Conservation (phyloP, 2,797 vertebrate genomes). For the Gallirallus australis region DNA sequence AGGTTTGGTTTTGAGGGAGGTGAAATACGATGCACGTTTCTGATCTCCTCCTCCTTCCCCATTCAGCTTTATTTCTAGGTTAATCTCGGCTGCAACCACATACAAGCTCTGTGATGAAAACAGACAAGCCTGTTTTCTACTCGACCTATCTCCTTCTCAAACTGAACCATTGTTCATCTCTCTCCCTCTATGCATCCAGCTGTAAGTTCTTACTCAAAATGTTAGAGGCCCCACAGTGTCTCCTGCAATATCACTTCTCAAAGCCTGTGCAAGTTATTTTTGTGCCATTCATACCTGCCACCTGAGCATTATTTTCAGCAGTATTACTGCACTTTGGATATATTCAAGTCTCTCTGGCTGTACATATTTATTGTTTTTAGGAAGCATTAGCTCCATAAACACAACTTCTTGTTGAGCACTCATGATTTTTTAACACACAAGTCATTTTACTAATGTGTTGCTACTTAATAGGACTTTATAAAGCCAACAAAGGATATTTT, state of each 20-base stretch:
- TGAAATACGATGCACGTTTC: accelerated
- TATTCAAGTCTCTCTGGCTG: background rate
- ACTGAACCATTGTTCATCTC: background rate
- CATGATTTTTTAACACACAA: background rate
- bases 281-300: background rate
- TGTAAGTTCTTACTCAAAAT: background rate
- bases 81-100: background rate
- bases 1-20: background rate
- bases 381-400: background rate
- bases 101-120: background rate
- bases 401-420: background rate
- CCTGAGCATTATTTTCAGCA: background rate
- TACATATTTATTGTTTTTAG: background rate
- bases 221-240: background rate
- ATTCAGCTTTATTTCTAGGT: background rate
- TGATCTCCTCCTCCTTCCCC: background rate
- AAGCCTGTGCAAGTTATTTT: background rate
- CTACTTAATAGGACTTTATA: background rate
- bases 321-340: background rate
- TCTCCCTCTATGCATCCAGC: background rate
- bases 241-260: background rate
- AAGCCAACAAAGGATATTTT: background rate
- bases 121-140: slow-evolving; percentile 23
- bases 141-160: background rate
- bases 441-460: background rate